A percentile compares a stretch with the other conserved stretches of the same genome.
These are phyloP conservation scores for Acanthornis magna DNA, from an alignment of 2,797 vertebrate genomes.

Conservation along the genomic window DNA sequence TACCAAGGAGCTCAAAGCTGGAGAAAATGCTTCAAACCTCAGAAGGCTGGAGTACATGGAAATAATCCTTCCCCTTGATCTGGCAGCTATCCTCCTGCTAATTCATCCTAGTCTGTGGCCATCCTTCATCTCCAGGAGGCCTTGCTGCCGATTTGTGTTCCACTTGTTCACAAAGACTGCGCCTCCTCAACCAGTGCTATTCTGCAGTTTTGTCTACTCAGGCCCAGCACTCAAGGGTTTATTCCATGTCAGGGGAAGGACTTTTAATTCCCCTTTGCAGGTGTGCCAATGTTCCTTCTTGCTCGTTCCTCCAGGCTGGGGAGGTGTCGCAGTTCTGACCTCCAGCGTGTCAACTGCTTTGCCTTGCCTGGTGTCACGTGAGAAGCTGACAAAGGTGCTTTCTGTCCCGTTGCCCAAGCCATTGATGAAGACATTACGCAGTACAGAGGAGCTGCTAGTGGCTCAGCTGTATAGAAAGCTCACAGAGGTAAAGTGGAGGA, in stretches of 20 bases:
- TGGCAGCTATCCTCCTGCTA: background rate
- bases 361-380: background rate
- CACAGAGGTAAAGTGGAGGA: background rate
- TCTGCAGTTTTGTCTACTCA: background rate
- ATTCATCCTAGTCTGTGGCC: background rate
- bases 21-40: background rate
- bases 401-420: background rate
- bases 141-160: background rate
- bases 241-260: background rate
- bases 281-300: background rate
- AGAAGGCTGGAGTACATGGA: background rate
- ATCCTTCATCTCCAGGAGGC: background rate
- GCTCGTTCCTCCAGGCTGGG: background rate
- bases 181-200: background rate
- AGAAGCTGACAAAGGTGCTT: background rate
- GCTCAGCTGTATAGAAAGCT: background rate
- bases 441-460: background rate
- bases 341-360: background rate
- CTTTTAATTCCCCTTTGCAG: background rate
- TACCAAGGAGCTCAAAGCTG: background rate
- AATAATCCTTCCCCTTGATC: background rate
- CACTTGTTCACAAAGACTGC: background rate
- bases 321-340: background rate
- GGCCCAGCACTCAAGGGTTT: background rate
- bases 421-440: slow-evolving; percentile 17